Evolutionary conservation across 2,113 vertebrate species (phyloP), one percentile per base, ranked within the genome.

Genomic region (Atractosteus spatula): DNA sequence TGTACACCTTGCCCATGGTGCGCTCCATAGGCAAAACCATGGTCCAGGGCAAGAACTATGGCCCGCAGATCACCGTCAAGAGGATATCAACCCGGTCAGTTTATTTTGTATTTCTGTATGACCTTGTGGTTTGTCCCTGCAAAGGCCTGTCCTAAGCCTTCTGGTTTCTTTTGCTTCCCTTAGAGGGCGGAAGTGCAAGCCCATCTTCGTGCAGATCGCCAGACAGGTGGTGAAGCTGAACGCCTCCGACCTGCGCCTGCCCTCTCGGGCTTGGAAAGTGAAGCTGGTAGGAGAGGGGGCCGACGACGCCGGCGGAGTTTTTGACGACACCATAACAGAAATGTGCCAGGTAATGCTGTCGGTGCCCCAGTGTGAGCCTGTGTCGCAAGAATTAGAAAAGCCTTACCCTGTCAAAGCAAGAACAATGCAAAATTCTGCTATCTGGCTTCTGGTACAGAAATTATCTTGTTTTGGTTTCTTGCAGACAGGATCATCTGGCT

Each of bases 1-100:
- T 95, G 47, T 95, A 95, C 71, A 94, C 92, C 0, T 91, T 94
- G 4, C 93, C 93, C 12, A 95, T 95, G 93, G 93, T 95, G 11
- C 93, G 93, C 76, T 95, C 93, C 71, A 95, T 95, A 6, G 93
- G 93, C 10, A 95, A 95, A 79, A 95, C 93, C 3, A 95, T 95
- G 93, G 93, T 95, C 61, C 93, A 95, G 78, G 93, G 93, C 67
- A 95, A 95, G 74, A 95, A 95, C 82, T 95, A 95, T 0, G 93
- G 93, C 47, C 93, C 93, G 3, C 93, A 94, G 77, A 95, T 95
- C 74, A 94, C 93, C 56, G 93, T 95, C 63, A 95, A 94, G 66
- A 91, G 93, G 79, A 94, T 95, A 75, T 95, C 93, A 11, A 95
- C 93, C 77, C 93, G 93, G 93, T 94, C 73, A 83, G 89, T 77